Evolutionary conservation across 2,113 vertebrate genomes (phyloP), one percentile per base, ranked within the genome.

Genomic region (Laterallus jamaicensis): DNA sequence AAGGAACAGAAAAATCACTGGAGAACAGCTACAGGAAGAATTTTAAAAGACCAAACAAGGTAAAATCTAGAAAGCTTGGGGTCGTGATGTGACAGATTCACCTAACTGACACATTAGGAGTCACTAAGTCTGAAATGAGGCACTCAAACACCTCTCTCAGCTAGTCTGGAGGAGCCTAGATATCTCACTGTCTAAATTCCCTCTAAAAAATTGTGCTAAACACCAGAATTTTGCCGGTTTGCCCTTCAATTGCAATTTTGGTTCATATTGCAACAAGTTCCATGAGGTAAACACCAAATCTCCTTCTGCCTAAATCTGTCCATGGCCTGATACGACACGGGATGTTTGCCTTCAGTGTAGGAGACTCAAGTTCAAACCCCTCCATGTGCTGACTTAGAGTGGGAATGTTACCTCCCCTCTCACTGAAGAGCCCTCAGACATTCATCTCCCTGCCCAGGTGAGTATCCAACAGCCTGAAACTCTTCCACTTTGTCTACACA

Each of bases 1-100:
- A 91, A 94, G 70, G 82, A 93, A 94, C 62, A 68, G 91, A 47
- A 93, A 95, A 84, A 62, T 52, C 86, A 71, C 76, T 18, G 56
- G 88, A 88, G 94, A 94, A 58, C 54, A 77, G 82, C 95, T 92
- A 80, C 82, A 86, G 80, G 62, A 75, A 86, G 74, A 80, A 80
- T 92, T 92, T 37, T 0, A 81, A 93, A 92, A 80, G 24, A 76
- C 70, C 54, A 55, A 92, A 82, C 59, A 82, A 70, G 70, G 77
- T 63, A 92, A 95, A 92, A 89, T 52, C 81, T 76, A 67, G 49
- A 86, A 84, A 76, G 50, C 25, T 70, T 78, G 37, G 59, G 59
- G 75, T 85, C 82, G 26, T 50, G 62, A 85, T 83, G 67, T 55
- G 82, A 55, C 37, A 58, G 1, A 1, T 15, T 73, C 58, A 55